Conservation (phyloP, 2,113 vertebrate genomes). For the Nipponia nippon region DNA sequence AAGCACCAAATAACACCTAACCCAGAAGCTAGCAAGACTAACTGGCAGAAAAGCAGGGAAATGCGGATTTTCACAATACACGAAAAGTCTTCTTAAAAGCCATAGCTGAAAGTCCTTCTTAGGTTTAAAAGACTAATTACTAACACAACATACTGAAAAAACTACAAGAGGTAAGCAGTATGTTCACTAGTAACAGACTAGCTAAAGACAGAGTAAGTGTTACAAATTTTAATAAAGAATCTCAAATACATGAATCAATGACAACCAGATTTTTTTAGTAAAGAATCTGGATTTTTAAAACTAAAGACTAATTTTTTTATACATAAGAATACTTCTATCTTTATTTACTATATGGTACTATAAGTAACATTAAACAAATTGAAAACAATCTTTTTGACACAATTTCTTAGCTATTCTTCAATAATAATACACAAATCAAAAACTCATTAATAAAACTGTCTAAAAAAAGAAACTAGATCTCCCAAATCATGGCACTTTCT, state of each 20-base stretch:
- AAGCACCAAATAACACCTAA: accelerated
- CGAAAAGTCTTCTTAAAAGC: not conserved
- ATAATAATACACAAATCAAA: not conserved
- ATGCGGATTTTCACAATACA: not conserved
- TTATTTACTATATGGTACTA: not conserved
- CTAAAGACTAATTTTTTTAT: not conserved
- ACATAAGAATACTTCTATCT: not conserved
- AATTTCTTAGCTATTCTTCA: not conserved
- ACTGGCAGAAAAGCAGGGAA: not conserved
- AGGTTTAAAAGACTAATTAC: not conserved
- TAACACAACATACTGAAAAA: not conserved
- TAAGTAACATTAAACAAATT: not conserved
- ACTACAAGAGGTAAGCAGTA: not conserved
- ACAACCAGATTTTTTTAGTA: not conserved
- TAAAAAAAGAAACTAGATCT: not conserved
- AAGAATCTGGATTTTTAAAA: not conserved
- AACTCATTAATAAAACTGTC: not conserved
- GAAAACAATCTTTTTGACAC: not conserved
- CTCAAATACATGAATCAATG: not conserved
- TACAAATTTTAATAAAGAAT: not conserved
- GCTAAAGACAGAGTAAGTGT: not conserved
- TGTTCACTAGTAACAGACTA: not conserved
- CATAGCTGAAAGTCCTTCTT: not conserved
- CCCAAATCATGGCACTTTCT: not conserved
- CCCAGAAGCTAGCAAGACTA: not conserved